phyloP scores from a whole-genome alignment of 2,888 invertebrate genomes.

The Lepidonotus clava region DNA sequence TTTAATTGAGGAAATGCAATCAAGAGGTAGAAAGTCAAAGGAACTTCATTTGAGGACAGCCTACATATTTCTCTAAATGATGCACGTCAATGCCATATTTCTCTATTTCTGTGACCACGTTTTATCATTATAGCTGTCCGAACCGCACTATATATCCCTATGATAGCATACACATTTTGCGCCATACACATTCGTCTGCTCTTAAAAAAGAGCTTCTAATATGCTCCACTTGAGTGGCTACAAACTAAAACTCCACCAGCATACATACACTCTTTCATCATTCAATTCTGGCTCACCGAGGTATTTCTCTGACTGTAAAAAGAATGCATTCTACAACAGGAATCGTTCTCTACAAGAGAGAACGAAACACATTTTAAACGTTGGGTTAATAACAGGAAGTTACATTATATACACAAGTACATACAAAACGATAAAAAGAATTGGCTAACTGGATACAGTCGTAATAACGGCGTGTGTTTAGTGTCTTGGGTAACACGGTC shows the following conservation, averaged over 20 bases:
- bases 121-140: no score
- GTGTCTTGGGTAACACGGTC: no score
- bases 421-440: no score
- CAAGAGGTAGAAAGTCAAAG: no score
- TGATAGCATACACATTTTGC: background rate
- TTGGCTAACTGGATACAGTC: no score
- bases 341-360: background rate
- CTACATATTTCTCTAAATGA: no score
- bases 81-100: no score
- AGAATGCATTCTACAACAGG: background rate
- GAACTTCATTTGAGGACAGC: no score
- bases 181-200: background rate
- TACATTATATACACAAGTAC: slow-evolving; percentile 21
- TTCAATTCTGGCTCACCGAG: slow-evolving; percentile 7
- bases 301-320: slow-evolving; percentile 33
- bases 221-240: background rate
- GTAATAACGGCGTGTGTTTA: no score
- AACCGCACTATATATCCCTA: no score
- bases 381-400: background rate
- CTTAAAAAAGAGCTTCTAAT: background rate
- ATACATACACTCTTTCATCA: slow-evolving; percentile 10
- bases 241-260: background rate
- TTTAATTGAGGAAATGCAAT: no score
- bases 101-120: no score
- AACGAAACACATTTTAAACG: background rate